These are phyloP conservation scores for Macrochelys suwanniensis DNA, from an alignment of 2,797 vertebrate species.

Conservation along the genomic window DNA sequence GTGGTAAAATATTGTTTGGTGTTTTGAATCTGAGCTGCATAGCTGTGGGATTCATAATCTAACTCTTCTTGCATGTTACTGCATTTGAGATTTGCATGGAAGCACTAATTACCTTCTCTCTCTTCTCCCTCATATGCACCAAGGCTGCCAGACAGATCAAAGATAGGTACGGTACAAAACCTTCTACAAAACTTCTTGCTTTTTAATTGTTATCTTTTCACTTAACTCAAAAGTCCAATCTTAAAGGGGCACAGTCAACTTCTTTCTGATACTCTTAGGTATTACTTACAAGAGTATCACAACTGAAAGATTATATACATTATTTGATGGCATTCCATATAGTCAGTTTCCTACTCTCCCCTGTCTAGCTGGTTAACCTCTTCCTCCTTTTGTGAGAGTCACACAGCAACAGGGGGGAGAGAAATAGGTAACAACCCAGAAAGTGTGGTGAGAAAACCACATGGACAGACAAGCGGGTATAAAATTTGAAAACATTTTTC, in stretches of 20 bases:
- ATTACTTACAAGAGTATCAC: neutral
- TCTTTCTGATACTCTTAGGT: neutral
- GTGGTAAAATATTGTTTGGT: slow-evolving; percentile 30
- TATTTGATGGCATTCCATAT: neutral
- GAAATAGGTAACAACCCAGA: neutral
- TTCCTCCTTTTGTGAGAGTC: neutral
- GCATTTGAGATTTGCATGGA: slow-evolving; percentile 83
- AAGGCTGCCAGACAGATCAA: slow-evolving; percentile 97
- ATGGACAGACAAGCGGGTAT: neutral
- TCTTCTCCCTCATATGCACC: slow-evolving; percentile 82
- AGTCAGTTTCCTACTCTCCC: neutral
- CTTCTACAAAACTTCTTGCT: slow-evolving; percentile 62
- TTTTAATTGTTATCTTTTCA: slow-evolving; percentile 56
- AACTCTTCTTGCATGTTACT: slow-evolving; percentile 82
- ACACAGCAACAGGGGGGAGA: neutral
- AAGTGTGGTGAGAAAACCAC: neutral
- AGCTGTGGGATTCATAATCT: slow-evolving; percentile 60
- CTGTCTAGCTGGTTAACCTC: neutral
- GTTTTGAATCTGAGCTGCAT: slow-evolving; percentile 61
- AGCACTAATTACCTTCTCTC: slow-evolving; percentile 85
- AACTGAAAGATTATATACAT: neutral
- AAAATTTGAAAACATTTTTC: neutral
- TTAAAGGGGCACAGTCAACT: slow-evolving; percentile 13
- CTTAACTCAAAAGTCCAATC: slow-evolving; percentile 65
- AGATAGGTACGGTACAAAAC: slow-evolving; percentile 91